A percentile compares a stretch with the other conserved stretches of the same genome.
Conservation (phyloP, 2,888 invertebrate genomes). For the Loripinus fragilis region DNA sequence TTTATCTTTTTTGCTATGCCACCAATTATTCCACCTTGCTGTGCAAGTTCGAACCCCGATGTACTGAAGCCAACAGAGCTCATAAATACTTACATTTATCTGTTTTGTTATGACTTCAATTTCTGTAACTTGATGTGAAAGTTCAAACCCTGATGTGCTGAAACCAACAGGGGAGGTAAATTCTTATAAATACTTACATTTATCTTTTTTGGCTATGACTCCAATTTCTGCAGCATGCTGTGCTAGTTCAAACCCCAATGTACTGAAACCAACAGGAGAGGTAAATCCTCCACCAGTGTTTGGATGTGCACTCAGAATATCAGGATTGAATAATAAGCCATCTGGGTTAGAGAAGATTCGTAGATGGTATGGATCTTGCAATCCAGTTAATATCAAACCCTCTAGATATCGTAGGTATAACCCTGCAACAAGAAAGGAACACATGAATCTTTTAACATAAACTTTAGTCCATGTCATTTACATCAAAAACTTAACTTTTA, state of each 20-base stretch:
- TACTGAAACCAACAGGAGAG: neutral
- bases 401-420: neutral
- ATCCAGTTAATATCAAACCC: neutral
- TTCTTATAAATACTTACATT: slow-evolving; percentile 32
- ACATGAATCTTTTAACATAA: too few relatives aligned
- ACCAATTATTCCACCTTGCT: too few relatives aligned
- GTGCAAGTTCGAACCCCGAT: too few relatives aligned
- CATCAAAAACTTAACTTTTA: too few relatives aligned
- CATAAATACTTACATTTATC: slow-evolving; percentile 44
- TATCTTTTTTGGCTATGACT: slow-evolving; percentile 47
- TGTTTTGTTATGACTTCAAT: slow-evolving; percentile 49
- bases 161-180: neutral
- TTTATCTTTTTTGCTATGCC: too few relatives aligned
- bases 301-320: neutral
- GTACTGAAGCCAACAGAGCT: too few relatives aligned
- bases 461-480: too few relatives aligned
- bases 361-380: neutral
- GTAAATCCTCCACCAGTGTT: neutral
- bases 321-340: neutral
- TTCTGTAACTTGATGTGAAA: neutral
- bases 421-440: neutral
- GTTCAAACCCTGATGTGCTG: neutral
- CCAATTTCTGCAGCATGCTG: slow-evolving; percentile 27
- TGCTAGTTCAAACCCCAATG: neutral
- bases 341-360: neutral